A percentile compares a stretch with the other conserved stretches of the same genome.
These are phyloP conservation scores for Falco rusticolus DNA, from an alignment of 2,797 vertebrate genomes.

Conservation along the genomic window DNA sequence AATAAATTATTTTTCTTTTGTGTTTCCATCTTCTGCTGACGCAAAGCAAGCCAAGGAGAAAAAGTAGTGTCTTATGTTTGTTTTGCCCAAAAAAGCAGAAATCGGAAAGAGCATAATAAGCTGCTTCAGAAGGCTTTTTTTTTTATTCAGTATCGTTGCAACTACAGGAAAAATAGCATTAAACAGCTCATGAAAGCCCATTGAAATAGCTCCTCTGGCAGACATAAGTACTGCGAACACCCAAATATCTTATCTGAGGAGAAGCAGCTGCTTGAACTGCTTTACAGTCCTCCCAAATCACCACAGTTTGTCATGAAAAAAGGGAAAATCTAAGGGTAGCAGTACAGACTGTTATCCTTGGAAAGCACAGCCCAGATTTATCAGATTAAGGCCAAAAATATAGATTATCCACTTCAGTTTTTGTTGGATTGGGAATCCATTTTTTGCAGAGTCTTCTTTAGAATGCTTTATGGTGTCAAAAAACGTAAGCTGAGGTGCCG, in stretches of 20 bases:
- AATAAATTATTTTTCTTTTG: slow-evolving; percentile 44
- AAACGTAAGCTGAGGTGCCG: not conserved
- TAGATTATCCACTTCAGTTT: not conserved
- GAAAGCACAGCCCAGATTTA: not conserved
- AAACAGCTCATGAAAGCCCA: not conserved
- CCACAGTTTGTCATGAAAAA: not conserved
- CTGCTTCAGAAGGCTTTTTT: not conserved
- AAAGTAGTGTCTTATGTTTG: not conserved
- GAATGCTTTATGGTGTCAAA: not conserved
- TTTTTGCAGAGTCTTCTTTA: not conserved
- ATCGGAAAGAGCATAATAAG: not conserved
- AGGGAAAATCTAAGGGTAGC: not conserved
- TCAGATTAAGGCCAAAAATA: not conserved
- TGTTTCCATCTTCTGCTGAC: not conserved
- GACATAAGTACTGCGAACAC: slow-evolving; percentile 4
- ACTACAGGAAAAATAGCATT: slow-evolving; percentile 7
- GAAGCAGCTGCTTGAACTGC: slow-evolving; percentile 47
- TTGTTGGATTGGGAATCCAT: not conserved
- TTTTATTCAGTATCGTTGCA: not conserved
- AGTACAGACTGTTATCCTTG: slow-evolving; percentile 1
- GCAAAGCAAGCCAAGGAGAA: slow-evolving; percentile 5
- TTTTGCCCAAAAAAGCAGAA: slow-evolving; percentile 48
- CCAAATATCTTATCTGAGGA: slow-evolving; percentile 60
- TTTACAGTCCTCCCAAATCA: not conserved
- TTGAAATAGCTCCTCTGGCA: slow-evolving; percentile 43